Percentiles rank a stretch among this genome's conserved stretches.
Evolutionary conservation across 2,888 invertebrate genomes (phyloP).

Genomic region (Lycia hirtaria): DNA sequence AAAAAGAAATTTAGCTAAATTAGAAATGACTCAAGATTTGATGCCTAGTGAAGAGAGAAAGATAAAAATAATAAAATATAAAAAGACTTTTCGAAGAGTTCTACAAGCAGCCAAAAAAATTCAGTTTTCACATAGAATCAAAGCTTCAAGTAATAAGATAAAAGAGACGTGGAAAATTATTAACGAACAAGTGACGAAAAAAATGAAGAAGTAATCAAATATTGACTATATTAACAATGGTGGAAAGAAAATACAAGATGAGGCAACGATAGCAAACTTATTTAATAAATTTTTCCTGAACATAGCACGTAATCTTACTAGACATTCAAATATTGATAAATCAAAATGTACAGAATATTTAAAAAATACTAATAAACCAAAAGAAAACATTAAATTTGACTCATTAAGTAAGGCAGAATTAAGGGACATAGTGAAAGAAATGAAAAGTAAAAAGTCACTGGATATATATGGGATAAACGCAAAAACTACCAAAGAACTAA

Average conservation of each 20-base stretch:
- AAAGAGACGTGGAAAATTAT: not conserved
- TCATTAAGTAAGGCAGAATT: not conserved
- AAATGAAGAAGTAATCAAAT: not conserved
- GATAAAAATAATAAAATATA: not conserved
- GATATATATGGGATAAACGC: not conserved
- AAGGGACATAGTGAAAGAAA: not conserved
- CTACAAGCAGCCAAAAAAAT: not conserved
- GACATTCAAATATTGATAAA: not conserved
- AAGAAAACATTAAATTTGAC: not conserved
- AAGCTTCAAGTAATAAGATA: not conserved
- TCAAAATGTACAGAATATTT: not conserved
- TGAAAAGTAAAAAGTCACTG: too few relatives aligned
- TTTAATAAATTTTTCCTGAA: not conserved
- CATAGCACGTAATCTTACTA: not conserved
- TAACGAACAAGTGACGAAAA: not conserved
- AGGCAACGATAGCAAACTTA: not conserved
- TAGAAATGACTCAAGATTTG: slow-evolving; percentile 1
- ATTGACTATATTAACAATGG: not conserved
- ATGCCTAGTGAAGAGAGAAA: not conserved
- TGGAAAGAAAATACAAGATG: not conserved
- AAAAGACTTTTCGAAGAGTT: not conserved
- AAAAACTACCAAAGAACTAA: not conserved
- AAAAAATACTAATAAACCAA: not conserved
- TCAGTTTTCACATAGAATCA: not conserved
- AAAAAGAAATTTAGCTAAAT: not conserved